Evolutionary conservation across 2,797 vertebrate species (phyloP), one percentile per base, ranked within the genome.

Genomic region (Ambastaia sidthimunki): DNA sequence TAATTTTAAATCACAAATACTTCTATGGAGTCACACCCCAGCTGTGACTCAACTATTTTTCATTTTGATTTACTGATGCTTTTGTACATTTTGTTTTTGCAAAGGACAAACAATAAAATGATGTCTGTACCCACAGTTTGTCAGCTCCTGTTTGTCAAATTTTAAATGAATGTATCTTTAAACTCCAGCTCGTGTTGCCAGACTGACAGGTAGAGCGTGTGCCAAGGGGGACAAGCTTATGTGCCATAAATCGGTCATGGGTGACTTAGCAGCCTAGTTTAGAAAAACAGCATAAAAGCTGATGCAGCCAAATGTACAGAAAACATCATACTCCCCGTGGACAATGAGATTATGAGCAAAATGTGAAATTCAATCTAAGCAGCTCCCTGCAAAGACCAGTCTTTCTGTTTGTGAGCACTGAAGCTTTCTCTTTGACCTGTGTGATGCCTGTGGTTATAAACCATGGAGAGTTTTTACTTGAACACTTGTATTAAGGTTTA

Each of bases 181-280:
- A 66, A 66, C 77, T 72, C 65, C 31, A 16, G 23, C 66, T 79
- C 71, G 28, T 73, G 54, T 59, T 66, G 28, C 83, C 85, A 90
- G 91, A 93, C 85, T 91, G 91, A 89, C 91, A 93, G 91, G 85
- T 90, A 91, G 86, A 89, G 83, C 82, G 55, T 88, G 86, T 89
- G 89, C 91, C 90, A 91, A 91, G 88, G 86, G 89, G 89, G 91
- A 85, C 87, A 90, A 73, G 80, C 86, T 77, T 73, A 87, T 87
- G 80, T 89, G 92, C 88, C 90, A 90, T 89, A 87, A 92, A 92
- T 92, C 91, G 91, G 93, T 93, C 92, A 92, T 66, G 86, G 84
- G 84, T 93, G 90, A 92, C 90, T 91, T 90, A 85, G 85, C 84
- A 89, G 90, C 88, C 91, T 89, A 89, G 89, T 87, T 92, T 92